phyloP scores from a whole-genome alignment of 2,888 invertebrate species.

The Calliopum simillimum region DNA sequence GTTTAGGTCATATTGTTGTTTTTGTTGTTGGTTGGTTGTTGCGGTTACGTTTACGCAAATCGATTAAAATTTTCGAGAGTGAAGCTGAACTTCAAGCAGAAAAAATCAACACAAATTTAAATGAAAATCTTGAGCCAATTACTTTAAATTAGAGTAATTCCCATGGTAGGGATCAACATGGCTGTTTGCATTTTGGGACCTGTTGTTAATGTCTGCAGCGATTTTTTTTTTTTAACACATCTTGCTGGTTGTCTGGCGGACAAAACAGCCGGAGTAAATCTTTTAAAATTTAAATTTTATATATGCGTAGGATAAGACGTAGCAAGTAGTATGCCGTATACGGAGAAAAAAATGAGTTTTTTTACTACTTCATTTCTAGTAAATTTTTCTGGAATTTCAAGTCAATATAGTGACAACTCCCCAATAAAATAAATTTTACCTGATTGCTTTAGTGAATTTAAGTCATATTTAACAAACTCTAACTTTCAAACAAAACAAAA shows the following conservation, averaged over 20 bases:
- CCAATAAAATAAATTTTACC: no score
- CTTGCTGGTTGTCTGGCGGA: not conserved
- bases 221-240: not conserved
- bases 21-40: constrained; percentile 18
- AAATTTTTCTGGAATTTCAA: no score
- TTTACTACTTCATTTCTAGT: no score
- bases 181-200: constrained; percentile 46
- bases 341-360: no score
- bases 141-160: constrained; percentile 67
- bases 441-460: no score
- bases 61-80: constrained; percentile 67
- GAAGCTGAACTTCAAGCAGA: constrained; percentile 32
- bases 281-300: no score
- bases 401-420: no score
- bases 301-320: no score
- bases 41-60: constrained; percentile 63
- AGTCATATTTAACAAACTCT: no score
- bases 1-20: constrained; percentile 52
- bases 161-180: constrained; percentile 53
- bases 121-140: constrained; percentile 64
- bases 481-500: no score
- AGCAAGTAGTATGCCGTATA: no score
- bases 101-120: constrained; percentile 44
- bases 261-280: no score
- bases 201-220: not conserved